Evolutionary conservation across 2,113 vertebrate species (phyloP).

Genomic region (Embiotoca jacksoni): DNA sequence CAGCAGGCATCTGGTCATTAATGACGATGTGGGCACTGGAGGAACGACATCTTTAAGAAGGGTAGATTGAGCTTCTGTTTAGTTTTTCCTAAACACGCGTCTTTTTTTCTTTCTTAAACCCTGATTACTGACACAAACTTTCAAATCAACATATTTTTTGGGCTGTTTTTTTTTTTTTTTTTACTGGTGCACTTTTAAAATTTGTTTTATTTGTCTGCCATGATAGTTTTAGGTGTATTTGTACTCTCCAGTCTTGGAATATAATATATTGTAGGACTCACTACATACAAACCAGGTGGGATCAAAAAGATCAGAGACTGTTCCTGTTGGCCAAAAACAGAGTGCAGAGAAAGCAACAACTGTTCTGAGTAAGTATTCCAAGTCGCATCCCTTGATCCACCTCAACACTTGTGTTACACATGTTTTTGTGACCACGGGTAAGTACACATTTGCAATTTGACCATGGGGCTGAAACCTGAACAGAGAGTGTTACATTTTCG

Average conservation of each 20-base stretch:
- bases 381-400: too few relatives aligned
- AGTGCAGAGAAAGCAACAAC: too few relatives aligned
- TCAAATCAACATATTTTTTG: not conserved
- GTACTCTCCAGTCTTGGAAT: not conserved
- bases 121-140: slow-evolving; percentile 2
- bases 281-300: not conserved
- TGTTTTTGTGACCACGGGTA: too few relatives aligned
- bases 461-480: too few relatives aligned
- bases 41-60: slow-evolving; percentile 12
- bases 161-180: not conserved
- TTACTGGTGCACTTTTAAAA: not conserved
- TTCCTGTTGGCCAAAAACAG: too few relatives aligned
- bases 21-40: slow-evolving; percentile 44
- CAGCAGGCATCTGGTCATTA: slow-evolving; percentile 44
- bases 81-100: not conserved
- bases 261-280: not conserved
- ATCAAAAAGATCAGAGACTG: too few relatives aligned
- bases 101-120: not conserved
- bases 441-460: too few relatives aligned
- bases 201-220: not conserved
- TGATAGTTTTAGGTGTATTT: not conserved
- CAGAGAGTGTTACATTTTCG: too few relatives aligned
- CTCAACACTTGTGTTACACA: too few relatives aligned
- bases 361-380: too few relatives aligned
- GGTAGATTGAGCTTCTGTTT: not conserved